Evolutionary conservation across 2,888 invertebrate genomes (phyloP).

Genomic region (Hermaeophaga mercurialis): DNA sequence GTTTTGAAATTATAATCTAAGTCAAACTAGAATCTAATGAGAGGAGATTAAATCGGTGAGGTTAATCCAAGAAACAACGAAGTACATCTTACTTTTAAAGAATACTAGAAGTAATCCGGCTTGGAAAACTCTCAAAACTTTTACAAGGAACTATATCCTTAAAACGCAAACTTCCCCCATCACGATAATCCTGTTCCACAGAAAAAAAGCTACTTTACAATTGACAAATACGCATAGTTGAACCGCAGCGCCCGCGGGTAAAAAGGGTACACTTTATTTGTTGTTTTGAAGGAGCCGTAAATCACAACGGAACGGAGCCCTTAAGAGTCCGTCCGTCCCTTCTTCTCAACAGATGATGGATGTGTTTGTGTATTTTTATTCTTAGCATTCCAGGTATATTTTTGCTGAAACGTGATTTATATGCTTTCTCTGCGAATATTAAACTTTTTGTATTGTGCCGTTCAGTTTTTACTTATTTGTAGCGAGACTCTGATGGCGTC

Average conservation of each 20-base stretch:
- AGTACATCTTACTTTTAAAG: slow-evolving; percentile 7
- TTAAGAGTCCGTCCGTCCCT: slow-evolving; percentile 45
- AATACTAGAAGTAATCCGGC: slow-evolving; percentile 20
- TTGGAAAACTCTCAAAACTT: slow-evolving; percentile 25
- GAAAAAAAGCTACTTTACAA: slow-evolving; percentile 25
- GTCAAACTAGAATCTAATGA: no score
- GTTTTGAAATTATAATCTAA: no score
- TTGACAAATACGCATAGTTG: slow-evolving; percentile 29
- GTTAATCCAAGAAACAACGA: no score
- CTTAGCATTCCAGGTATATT: slow-evolving; percentile 46
- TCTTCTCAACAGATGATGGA: slow-evolving; percentile 44
- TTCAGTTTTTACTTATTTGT: slow-evolving; percentile 36
- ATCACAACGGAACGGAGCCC: slow-evolving; percentile 33
- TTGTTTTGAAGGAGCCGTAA: slow-evolving; percentile 29
- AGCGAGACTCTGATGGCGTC: slow-evolving; percentile 26
- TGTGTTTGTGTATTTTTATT: slow-evolving; percentile 49
- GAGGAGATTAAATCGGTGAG: no score
- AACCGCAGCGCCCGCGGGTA: slow-evolving; percentile 14
- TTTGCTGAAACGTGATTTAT: slow-evolving; percentile 44
- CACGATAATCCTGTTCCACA: slow-evolving; percentile 12
- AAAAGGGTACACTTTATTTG: slow-evolving; percentile 28
- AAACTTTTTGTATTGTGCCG: slow-evolving; percentile 37
- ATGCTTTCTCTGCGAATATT: slow-evolving; percentile 42
- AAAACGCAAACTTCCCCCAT: slow-evolving; percentile 22
- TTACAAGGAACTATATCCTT: slow-evolving; percentile 24